Percentiles rank a stretch among this genome's conserved stretches.
Evolutionary conservation across 2,797 vertebrate genomes (phyloP).

Genomic region (Myiotriccus ornatus): DNA sequence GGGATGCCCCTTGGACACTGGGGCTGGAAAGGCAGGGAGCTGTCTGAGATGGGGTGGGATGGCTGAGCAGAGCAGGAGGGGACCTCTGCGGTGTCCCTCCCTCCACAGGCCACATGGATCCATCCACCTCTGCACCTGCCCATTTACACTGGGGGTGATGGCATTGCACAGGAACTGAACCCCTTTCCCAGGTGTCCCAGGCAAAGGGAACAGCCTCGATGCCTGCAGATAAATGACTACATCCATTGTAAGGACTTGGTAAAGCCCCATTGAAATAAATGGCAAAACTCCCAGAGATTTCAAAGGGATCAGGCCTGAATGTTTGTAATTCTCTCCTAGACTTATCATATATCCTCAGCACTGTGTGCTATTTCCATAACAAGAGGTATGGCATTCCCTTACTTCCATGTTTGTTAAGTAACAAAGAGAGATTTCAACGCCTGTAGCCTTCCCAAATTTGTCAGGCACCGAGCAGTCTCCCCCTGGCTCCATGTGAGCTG

Average conservation of each 20-base stretch:
- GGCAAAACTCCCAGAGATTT: constrained; percentile 70
- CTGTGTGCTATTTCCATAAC: constrained; percentile 62
- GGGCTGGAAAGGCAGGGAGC: accelerated
- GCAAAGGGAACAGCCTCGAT: not conserved
- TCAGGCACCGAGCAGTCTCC: constrained; percentile 60
- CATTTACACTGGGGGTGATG: accelerated
- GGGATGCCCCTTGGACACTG: accelerated
- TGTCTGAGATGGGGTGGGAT: accelerated
- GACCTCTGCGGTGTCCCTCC: accelerated
- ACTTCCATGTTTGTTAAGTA: constrained; percentile 69
- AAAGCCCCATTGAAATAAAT: constrained; percentile 63
- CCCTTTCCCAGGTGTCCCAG: not conserved
- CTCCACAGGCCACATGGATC: accelerated
- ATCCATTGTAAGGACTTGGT: constrained; percentile 16
- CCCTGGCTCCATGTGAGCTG: constrained; percentile 42
- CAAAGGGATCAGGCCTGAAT: constrained; percentile 59
- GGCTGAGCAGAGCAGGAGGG: not conserved
- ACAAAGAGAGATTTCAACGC: constrained; percentile 68
- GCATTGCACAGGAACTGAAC: not conserved
- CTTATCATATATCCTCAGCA: constrained; percentile 67
- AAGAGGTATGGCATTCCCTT: constrained; percentile 65
- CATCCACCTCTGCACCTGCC: not conserved
- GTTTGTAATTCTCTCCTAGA: constrained; percentile 64
- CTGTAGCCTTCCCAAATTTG: constrained; percentile 64
- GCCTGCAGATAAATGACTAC: constrained; percentile 47